phyloP scores from a whole-genome alignment of 2,113 vertebrate genomes.

The Ibidorhyncha struthersii region DNA sequence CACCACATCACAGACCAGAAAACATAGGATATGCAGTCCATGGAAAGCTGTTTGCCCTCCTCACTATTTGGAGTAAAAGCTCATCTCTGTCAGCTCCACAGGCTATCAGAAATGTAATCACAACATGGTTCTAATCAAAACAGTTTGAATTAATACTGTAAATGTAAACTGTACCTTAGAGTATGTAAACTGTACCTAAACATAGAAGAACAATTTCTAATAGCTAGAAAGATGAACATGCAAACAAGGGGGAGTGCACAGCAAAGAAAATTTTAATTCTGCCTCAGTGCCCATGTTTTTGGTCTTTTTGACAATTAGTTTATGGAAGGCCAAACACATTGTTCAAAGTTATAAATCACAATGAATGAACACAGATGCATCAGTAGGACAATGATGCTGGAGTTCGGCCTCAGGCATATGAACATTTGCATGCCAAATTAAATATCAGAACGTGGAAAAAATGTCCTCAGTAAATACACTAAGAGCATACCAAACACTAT shows the following conservation, averaged over 20 bases:
- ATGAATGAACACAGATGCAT: neutral
- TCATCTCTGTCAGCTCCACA: neutral
- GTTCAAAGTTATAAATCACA: conserved; percentile 4
- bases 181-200: neutral
- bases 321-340: neutral
- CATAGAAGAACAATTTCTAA: neutral
- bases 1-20: neutral
- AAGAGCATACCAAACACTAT: neutral
- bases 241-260: neutral
- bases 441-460: conserved; percentile 1
- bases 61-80: neutral
- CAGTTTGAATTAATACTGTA: neutral
- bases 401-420: neutral
- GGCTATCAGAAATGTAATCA: neutral
- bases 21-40: neutral
- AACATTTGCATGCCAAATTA: conserved; percentile 1
- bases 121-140: neutral
- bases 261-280: neutral
- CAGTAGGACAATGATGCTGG: neutral
- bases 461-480: neutral
- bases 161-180: neutral
- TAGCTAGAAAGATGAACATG: neutral
- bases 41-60: neutral
- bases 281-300: neutral
- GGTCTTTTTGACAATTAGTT: neutral